Percentiles rank a stretch among this genome's conserved stretches.
Evolutionary conservation across 2,888 invertebrate genomes (phyloP).

Genomic region (Pocota personata): DNA sequence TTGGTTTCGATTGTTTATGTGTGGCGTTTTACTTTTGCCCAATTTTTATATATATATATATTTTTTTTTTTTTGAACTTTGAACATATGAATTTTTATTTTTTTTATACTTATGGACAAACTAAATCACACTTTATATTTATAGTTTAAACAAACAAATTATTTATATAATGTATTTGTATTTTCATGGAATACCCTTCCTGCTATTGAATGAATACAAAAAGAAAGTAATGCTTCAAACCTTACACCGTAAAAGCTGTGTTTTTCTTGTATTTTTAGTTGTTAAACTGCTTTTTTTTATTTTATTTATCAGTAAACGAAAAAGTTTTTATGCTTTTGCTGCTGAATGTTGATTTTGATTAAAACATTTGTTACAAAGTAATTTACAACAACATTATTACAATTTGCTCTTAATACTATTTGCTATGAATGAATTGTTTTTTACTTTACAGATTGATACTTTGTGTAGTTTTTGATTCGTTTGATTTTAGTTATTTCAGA

Average conservation of each 20-base stretch:
- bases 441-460: slow-evolving; percentile 55
- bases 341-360: slow-evolving; percentile 68
- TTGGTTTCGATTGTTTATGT: slow-evolving; percentile 68
- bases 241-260: slow-evolving; percentile 65
- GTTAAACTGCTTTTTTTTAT: slow-evolving; percentile 37
- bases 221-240: slow-evolving; percentile 51
- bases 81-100: slow-evolving; percentile 59
- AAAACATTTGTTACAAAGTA: slow-evolving; percentile 65
- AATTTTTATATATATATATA: slow-evolving; percentile 39
- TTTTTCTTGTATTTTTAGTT: slow-evolving; percentile 59
- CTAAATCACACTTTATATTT: slow-evolving; percentile 65
- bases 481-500: slow-evolving; percentile 36
- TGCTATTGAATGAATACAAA: slow-evolving; percentile 65
- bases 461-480: slow-evolving; percentile 40
- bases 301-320: slow-evolving; percentile 37
- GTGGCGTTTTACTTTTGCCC: slow-evolving; percentile 36
- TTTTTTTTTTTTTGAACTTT: slow-evolving; percentile 53
- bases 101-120: slow-evolving; percentile 58
- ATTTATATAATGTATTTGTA: slow-evolving; percentile 44
- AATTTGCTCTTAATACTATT: slow-evolving; percentile 48
- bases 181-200: slow-evolving; percentile 66
- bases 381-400: slow-evolving; percentile 68
- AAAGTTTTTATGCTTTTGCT: slow-evolving; percentile 57
- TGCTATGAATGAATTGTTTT: slow-evolving; percentile 55
- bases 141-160: slow-evolving; percentile 4